Conservation (phyloP, 2,888 invertebrate genomes). For the Lasioglossum leucozonium region DNA sequence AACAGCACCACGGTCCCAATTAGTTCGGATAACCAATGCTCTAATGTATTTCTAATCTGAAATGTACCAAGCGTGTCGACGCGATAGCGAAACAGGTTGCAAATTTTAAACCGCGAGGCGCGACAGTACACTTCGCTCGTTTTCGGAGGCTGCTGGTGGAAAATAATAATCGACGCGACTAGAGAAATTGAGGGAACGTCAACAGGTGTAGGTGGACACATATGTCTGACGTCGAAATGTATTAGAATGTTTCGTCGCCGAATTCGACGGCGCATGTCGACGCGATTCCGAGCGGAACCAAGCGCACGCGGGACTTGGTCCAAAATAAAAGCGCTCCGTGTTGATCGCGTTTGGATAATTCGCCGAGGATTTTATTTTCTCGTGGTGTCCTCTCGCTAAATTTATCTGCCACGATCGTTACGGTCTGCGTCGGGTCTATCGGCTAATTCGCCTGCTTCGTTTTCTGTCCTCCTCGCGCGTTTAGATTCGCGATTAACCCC, state of each 20-base stretch:
- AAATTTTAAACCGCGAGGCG: neutral
- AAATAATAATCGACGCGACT: conserved; percentile 36
- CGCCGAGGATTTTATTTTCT: conserved; percentile 66
- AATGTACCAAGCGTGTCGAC: neutral
- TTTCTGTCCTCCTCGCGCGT: conserved; percentile 19
- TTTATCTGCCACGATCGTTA: conserved; percentile 71
- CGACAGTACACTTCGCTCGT: conserved; percentile 19
- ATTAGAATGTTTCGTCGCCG: conserved; percentile 68
- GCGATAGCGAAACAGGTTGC: neutral
- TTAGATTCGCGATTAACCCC: conserved; percentile 37
- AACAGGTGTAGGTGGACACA: conserved; percentile 66
- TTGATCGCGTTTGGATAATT: conserved; percentile 73
- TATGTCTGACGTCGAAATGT: conserved; percentile 73
- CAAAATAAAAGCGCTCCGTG: conserved; percentile 70
- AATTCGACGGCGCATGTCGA: conserved; percentile 60
- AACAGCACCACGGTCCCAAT: neutral
- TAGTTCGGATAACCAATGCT: neutral
- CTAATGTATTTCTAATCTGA: neutral
- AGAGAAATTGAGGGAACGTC: conserved; percentile 24
- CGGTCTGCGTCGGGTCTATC: conserved; percentile 56
- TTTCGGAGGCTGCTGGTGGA: neutral
- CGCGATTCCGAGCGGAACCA: conserved; percentile 19
- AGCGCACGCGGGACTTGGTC: conserved; percentile 65
- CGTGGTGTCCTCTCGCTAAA: conserved; percentile 70
- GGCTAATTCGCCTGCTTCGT: conserved; percentile 62